Percentiles rank a stretch among this genome's conserved stretches.
phyloP scores from a whole-genome alignment of 2,797 vertebrate species.

The Catamblyrhynchus diadema region DNA sequence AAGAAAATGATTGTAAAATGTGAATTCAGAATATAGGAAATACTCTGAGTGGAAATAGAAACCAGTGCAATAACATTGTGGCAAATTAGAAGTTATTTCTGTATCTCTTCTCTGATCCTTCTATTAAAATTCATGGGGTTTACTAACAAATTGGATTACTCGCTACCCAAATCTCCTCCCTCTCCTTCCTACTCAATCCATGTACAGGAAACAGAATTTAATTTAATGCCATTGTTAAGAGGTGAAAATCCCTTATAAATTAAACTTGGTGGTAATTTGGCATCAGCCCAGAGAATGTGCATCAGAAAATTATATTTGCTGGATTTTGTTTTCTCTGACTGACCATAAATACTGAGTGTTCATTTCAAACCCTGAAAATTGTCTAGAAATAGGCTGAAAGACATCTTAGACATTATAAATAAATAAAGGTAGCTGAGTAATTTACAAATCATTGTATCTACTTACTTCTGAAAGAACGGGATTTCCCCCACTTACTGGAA shows the following conservation, averaged over 20 bases:
- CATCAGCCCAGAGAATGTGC: background rate
- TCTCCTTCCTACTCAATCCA: background rate
- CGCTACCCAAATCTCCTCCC: background rate
- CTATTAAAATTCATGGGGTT: fast-evolving
- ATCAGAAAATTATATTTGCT: background rate
- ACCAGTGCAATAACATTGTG: background rate
- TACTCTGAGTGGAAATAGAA: background rate
- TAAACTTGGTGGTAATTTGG: background rate
- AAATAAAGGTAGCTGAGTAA: background rate
- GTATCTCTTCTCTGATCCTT: background rate
- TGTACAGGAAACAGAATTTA: background rate
- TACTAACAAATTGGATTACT: background rate
- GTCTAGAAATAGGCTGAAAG: background rate
- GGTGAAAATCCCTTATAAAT: background rate
- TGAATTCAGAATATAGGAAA: background rate
- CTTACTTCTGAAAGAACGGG: background rate
- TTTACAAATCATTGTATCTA: background rate
- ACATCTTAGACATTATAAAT: background rate
- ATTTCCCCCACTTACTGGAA: background rate
- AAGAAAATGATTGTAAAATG: background rate
- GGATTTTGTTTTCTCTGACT: background rate
- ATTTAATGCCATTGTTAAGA: background rate
- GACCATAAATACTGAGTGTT: background rate
- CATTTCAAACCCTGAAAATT: background rate
- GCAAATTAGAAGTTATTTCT: background rate